A percentile compares a stretch with the other conserved stretches of the same genome.
phyloP scores from a whole-genome alignment of 1,140 invertebrate genomes.

The Asobara japonica region DNA sequence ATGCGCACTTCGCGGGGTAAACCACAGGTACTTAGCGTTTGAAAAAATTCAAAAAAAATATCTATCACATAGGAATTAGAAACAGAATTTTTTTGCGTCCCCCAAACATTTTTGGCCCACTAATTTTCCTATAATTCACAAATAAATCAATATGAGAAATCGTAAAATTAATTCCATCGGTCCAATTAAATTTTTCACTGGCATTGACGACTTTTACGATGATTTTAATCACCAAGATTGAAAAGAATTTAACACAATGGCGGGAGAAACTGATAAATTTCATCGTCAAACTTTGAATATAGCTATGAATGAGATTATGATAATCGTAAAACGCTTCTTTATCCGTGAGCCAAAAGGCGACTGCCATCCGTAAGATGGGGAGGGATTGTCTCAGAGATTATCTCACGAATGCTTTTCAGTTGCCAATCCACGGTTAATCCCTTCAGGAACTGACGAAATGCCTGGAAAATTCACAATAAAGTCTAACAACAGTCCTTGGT shows the following conservation, averaged over 20 bases:
- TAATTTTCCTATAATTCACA: too few relatives aligned
- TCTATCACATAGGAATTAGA: too few relatives aligned
- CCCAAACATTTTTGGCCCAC: too few relatives aligned
- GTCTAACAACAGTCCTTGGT: background rate
- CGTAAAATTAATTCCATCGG: too few relatives aligned
- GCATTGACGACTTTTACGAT: background rate
- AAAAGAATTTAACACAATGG: slow-evolving; percentile 9
- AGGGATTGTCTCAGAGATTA: slow-evolving; percentile 8
- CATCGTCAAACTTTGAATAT: slow-evolving; percentile 15
- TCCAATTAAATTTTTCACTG: too few relatives aligned
- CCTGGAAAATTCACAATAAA: background rate
- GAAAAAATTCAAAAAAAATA: too few relatives aligned
- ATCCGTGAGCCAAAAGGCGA: background rate
- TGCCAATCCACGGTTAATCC: slow-evolving; percentile 8
- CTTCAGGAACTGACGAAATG: background rate
- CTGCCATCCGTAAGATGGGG: background rate
- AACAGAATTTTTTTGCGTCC: too few relatives aligned
- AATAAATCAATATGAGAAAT: too few relatives aligned
- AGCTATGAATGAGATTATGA: slow-evolving; percentile 17
- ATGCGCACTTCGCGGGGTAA: too few relatives aligned
- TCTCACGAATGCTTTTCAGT: slow-evolving; percentile 6
- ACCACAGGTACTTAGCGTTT: too few relatives aligned
- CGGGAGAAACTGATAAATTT: slow-evolving; percentile 1
- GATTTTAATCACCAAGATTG: background rate
- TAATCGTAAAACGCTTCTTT: slow-evolving; percentile 9